Base-by-base conservation (phyloP, 2,888 invertebrate genomes). In the Entomobrya proxima region DNA sequence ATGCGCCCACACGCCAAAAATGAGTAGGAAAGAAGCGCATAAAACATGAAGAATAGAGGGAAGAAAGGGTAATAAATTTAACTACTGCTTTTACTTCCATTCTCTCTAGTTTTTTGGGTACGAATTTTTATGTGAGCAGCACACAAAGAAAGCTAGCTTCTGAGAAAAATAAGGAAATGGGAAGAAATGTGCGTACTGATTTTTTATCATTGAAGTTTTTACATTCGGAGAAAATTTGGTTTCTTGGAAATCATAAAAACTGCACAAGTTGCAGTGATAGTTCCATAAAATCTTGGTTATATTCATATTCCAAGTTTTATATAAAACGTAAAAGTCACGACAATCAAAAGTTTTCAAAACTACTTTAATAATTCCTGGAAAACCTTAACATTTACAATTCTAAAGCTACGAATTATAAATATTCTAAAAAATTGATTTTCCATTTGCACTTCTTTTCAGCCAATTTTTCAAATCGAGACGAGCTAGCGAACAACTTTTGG, bases 401-500 rank as follows among this genome's bases (percentile, higher is more conserved):
- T n/a, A n/a, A n/a, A n/a, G n/a, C n/a, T n/a, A n/a, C n/a, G n/a
- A n/a, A n/a, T n/a, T n/a, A n/a, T n/a, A n/a, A n/a, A n/a, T n/a
- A n/a, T n/a, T n/a, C n/a, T n/a, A n/a, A n/a, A n/a, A n/a, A n/a
- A n/a, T n/a, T 32, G 27, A 18, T 24, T 55, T 24, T 24, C 47
- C 47, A 64, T 15, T 64, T 32, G 2, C 40, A n/a, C 15, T 55
- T 78, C 24, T 27, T 78, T 30, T 78, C 67, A 89, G 89, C 61
- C 4, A 89, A 89, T 74, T 82, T 89, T 32, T 88, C 89, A 11
- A 86, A 87, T 35, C 80, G 64, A 13, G 83, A 72, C 24, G 76
- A 87, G 21, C 74, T 87, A 18, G 81, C 76, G 24, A 75, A 82
- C n/a, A 83, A 87, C 37, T 89, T 89, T 84, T 89, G 89, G 89